Evolutionary conservation across 2,113 vertebrate genomes (phyloP).

Genomic region (Trochalopteron elliotii): DNA sequence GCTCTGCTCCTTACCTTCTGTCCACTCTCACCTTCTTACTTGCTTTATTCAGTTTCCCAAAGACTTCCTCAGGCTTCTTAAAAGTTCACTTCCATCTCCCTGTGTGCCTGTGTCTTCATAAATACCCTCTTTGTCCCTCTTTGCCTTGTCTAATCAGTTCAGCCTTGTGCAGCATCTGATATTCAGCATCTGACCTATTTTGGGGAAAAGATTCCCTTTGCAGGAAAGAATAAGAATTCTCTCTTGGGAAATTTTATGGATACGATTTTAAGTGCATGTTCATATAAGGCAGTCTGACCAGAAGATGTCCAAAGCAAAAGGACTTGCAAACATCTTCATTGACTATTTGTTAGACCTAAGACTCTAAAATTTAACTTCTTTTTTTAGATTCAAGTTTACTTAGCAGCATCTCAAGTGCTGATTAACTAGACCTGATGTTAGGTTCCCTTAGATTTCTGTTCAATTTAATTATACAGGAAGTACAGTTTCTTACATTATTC

Average conservation of each 20-base stretch:
- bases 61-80: not conserved
- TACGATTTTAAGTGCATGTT: not conserved
- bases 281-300: not conserved
- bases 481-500: not conserved
- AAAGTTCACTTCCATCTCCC: not conserved
- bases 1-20: not conserved
- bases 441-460: not conserved
- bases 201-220: not conserved
- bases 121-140: not conserved
- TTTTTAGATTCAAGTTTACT: not conserved
- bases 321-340: not conserved
- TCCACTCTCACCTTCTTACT: not conserved
- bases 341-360: not conserved
- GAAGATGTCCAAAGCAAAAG: not conserved
- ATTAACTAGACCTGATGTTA: not conserved
- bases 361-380: not conserved
- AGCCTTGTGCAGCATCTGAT: not conserved
- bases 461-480: constrained; percentile 25
- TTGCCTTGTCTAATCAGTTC: not conserved
- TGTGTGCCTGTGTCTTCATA: not conserved
- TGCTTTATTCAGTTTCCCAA: not conserved
- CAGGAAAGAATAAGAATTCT: not conserved
- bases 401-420: not conserved
- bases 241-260: not conserved
- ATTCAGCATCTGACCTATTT: not conserved